A percentile compares a stretch with the other conserved stretches of the same genome.
phyloP scores from a whole-genome alignment of 2,797 vertebrate genomes.

The Eulemur rubriventer region DNA sequence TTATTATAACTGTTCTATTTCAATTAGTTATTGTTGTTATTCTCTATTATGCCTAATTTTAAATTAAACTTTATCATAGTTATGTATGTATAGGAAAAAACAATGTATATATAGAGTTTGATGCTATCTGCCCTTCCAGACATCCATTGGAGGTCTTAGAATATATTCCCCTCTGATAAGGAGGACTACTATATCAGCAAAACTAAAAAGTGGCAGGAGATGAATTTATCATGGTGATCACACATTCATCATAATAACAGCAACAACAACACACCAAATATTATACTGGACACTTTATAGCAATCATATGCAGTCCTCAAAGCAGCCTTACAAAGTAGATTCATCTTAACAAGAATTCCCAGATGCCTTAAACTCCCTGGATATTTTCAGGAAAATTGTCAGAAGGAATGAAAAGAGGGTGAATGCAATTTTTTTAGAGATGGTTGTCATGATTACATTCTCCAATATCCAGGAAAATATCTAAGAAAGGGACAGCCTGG shows the following conservation, averaged over 20 bases:
- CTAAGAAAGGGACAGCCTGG: not conserved
- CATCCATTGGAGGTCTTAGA: not conserved
- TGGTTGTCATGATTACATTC: not conserved
- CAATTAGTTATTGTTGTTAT: not conserved
- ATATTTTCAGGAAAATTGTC: not conserved
- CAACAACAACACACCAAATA: not conserved
- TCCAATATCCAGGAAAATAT: not conserved
- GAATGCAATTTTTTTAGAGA: not conserved
- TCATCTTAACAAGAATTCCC: not conserved
- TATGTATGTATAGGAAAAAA: not conserved
- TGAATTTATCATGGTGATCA: not conserved
- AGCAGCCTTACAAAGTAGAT: not conserved
- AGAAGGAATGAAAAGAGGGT: not conserved
- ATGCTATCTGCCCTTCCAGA: not conserved
- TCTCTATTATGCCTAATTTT: not conserved
- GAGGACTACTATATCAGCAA: not conserved
- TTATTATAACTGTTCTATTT: not conserved
- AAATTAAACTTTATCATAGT: not conserved
- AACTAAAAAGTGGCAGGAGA: not conserved
- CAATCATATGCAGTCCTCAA: not conserved
- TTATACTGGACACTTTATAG: not conserved
- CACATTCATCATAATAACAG: not conserved
- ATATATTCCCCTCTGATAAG: not conserved
- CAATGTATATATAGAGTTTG: not conserved
- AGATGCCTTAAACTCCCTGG: not conserved